Conservation (phyloP, 2,888 invertebrate genomes). For the Coelopa pilipes region DNA sequence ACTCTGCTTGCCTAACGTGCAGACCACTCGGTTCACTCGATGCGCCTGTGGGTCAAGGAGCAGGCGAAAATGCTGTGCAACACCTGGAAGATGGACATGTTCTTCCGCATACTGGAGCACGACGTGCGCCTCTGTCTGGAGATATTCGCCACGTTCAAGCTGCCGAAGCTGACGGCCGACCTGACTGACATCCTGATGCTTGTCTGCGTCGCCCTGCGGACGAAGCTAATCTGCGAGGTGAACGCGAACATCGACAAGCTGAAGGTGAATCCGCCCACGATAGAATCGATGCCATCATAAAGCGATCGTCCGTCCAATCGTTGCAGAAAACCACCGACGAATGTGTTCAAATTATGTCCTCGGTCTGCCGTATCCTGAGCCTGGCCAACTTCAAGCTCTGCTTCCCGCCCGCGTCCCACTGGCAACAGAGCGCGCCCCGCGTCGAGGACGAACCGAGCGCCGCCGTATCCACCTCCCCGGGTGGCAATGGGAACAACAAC, state of each 20-base stretch:
- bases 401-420: constrained; percentile 78
- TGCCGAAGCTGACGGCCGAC: constrained; percentile 68
- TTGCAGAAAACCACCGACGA: constrained; percentile 76
- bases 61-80: constrained; percentile 79
- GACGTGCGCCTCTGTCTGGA: constrained; percentile 74
- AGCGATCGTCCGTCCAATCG: too few relatives aligned
- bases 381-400: constrained; percentile 85
- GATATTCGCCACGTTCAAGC: constrained; percentile 70
- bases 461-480: too few relatives aligned
- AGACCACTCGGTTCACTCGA: constrained; percentile 85
- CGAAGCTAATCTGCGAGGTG: constrained; percentile 83
- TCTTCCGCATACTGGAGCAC: constrained; percentile 76
- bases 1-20: constrained; percentile 39
- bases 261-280: constrained; percentile 76
- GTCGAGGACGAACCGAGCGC: constrained; percentile 42
- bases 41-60: constrained; percentile 80
- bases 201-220: constrained; percentile 83
- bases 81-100: constrained; percentile 79
- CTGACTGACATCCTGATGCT: constrained; percentile 78
- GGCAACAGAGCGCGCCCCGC: constrained; percentile 67
- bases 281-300: too few relatives aligned
- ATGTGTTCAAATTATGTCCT: constrained; percentile 78
- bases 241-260: constrained; percentile 79
- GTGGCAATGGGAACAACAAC: too few relatives aligned
- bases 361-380: constrained; percentile 80